phyloP scores from a whole-genome alignment of 2,888 invertebrate species.

The Aradus depressus region DNA sequence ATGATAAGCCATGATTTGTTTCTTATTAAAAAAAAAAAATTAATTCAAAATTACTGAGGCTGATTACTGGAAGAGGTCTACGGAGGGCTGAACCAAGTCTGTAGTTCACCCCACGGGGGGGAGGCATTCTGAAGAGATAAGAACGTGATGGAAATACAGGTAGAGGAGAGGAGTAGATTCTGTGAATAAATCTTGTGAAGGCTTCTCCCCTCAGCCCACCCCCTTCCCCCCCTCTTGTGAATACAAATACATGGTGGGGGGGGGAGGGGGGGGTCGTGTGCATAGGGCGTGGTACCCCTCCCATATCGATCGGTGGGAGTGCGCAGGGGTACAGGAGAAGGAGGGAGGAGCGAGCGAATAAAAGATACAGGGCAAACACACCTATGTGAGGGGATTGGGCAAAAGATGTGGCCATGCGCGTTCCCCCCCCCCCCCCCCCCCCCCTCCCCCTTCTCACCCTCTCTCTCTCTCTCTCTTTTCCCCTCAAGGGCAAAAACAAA shows the following conservation, averaged over 20 bases:
- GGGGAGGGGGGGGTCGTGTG: no score
- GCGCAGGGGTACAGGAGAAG: slow-evolving; percentile 4
- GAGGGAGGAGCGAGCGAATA: slow-evolving; percentile 13
- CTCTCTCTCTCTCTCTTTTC: neutral
- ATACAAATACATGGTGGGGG: slow-evolving; percentile 19
- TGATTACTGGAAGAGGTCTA: no score
- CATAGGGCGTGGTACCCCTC: slow-evolving; percentile 13
- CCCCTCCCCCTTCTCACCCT: neutral
- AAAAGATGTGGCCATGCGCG: neutral
- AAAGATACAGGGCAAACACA: slow-evolving; percentile 24
- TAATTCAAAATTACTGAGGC: no score
- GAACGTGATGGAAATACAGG: slow-evolving; percentile 20
- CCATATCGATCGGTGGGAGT: slow-evolving; percentile 15
- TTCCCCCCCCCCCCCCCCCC: neutral
- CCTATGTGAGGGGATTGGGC: slow-evolving; percentile 22
- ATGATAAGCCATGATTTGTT: no score
- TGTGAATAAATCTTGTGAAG: slow-evolving; percentile 2
- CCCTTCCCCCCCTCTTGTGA: no score
- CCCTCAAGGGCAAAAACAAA: no score
- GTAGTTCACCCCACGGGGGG: neutral
- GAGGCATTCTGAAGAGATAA: slow-evolving; percentile 8
- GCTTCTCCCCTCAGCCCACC: neutral
- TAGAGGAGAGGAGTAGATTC: slow-evolving; percentile 7
- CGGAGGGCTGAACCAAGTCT: no score
- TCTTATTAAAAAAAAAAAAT: no score